Conservation (phyloP, 2,888 invertebrate species). For the Steinernema hermaphroditum region DNA sequence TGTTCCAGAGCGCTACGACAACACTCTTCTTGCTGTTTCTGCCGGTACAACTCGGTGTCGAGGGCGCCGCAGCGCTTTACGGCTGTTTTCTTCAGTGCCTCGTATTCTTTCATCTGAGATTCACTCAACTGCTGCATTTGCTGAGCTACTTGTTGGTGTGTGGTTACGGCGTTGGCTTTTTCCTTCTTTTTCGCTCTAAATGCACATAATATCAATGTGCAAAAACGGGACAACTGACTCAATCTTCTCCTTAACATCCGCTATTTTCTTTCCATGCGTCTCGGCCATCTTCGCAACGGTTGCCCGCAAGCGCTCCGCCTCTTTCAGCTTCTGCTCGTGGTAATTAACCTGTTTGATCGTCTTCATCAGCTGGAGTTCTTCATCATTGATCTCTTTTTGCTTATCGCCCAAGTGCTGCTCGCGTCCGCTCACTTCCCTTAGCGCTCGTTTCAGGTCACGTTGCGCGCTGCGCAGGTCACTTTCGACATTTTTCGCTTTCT, state of each 20-base stretch:
- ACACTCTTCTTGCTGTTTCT: conserved; percentile 93
- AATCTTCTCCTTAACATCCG: conserved; percentile 80
- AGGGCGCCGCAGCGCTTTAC: conserved; percentile 89
- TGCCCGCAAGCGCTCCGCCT: conserved; percentile 48
- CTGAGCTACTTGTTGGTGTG: conserved; percentile 77
- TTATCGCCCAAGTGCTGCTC: conserved; percentile 63
- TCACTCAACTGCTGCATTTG: conserved; percentile 85
- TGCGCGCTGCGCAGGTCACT: background rate
- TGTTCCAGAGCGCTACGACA: conserved; percentile 81
- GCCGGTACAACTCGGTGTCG: conserved; percentile 89
- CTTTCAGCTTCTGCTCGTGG: conserved; percentile 50
- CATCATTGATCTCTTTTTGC: conserved; percentile 91
- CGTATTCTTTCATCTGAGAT: conserved; percentile 89
- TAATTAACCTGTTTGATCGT: conserved; percentile 76
- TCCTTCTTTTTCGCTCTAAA: conserved; percentile 76
- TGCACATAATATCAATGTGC: conserved; percentile 76
- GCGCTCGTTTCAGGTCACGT: background rate
- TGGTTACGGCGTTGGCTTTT: conserved; percentile 80
- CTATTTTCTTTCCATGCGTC: conserved; percentile 59
- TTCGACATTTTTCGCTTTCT: background rate
- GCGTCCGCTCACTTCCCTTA: background rate
- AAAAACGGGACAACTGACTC: conserved; percentile 73
- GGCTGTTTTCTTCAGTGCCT: conserved; percentile 90
- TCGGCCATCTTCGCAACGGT: conserved; percentile 52
- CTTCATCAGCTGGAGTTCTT: conserved; percentile 76